Evolutionary conservation across 2,113 vertebrate genomes (phyloP), one percentile per base, ranked within the genome.

Genomic region (human (Homo sapiens)): DNA sequence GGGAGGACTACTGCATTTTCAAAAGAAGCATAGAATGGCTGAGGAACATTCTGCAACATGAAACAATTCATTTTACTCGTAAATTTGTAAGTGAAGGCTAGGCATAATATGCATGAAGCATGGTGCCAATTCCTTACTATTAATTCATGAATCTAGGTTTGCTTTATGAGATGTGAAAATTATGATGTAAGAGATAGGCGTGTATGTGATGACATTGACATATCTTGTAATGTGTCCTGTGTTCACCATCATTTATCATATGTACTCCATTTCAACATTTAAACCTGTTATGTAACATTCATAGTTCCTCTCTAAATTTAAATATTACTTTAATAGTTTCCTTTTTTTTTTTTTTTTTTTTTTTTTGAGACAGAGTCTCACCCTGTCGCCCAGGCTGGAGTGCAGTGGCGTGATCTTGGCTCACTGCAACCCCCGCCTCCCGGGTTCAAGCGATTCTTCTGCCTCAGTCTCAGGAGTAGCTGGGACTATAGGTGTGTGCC

Each of bases 271-370:
- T 72, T 78, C 68, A 89, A 38, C 89, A 59, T 61, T 84, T 72
- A 52, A 79, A 80, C 48, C 20, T 92, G 76, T 84, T 78, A 79
- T 43, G n/a, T 70, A 70, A 70, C 23, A 92, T 48, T 57, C 38
- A 38, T 78, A 18, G 45, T 61, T 88, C 40, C 84, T 89, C 43
- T 84, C 70, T 78, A 88, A 94, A 84, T 92, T 76, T 91, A 84
- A 79, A 17, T 45, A 20, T 38, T 82, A 68, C 32, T 82, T 89
- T 84, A 50, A 78, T 35, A 78, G 30, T 59, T 89, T 78, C 35
- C 18, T 55, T 52, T 0, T 18, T 55, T 55, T 0, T 55, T 55
- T 55, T 18, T 55, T 55, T 0, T 55, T 55, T 55, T 38, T 55
- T 55, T 55, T 55, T 55, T 55, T 55, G 52, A 55, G 52, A 55